These are phyloP conservation scores for Troglohyphantes excavatus DNA, from an alignment of 2,888 invertebrate genomes.

Conservation along the genomic window DNA sequence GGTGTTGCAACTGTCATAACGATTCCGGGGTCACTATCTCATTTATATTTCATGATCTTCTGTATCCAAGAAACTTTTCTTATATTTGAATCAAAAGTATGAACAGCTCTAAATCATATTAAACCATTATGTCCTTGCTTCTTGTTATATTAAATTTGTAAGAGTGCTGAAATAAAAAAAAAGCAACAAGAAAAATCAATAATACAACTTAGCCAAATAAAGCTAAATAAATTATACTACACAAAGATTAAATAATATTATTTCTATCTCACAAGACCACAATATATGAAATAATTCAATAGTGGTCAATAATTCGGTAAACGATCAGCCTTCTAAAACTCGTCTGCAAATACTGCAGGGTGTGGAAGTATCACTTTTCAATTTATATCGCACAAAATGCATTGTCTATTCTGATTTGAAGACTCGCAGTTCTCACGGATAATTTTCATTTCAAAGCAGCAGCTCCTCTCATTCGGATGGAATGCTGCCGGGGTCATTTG, in stretches of 20 bases:
- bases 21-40: too few species aligned
- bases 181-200: constrained; percentile 14
- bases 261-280: constrained; percentile 67
- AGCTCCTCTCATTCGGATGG: constrained; percentile 1
- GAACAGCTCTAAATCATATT: too few species aligned
- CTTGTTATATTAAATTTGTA: too few species aligned
- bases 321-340: constrained; percentile 38
- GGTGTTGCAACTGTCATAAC: too few species aligned
- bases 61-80: too few species aligned
- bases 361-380: constrained; percentile 53
- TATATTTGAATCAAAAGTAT: too few species aligned
- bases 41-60: too few species aligned
- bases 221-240: constrained; percentile 66
- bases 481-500: constrained; percentile 6
- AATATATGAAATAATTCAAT: constrained; percentile 38
- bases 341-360: constrained; percentile 21
- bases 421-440: constrained; percentile 6
- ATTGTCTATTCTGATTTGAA: constrained; percentile 20
- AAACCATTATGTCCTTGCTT: too few species aligned
- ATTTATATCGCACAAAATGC: constrained; percentile 19
- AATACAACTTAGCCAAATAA: constrained; percentile 31
- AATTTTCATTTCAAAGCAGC: background rate
- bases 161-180: background rate
- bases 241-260: constrained; percentile 64
- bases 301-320: constrained; percentile 74